phyloP scores from a whole-genome alignment of 1,140 invertebrate species.

The Drosophila pachea region DNA sequence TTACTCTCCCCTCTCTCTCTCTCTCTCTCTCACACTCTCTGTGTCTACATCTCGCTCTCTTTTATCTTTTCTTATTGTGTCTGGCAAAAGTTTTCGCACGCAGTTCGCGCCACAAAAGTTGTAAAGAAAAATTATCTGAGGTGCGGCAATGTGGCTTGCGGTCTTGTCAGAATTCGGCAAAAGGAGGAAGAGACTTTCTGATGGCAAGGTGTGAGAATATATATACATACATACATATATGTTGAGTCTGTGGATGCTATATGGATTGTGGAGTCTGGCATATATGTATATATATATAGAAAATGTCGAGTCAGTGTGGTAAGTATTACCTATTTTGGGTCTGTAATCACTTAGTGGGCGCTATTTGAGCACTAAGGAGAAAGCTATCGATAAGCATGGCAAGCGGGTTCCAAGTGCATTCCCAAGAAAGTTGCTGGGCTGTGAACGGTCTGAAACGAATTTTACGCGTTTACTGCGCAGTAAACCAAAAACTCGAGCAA shows the following conservation, averaged over 20 bases:
- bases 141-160: slow-evolving; percentile 22
- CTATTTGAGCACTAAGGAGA: too few species aligned
- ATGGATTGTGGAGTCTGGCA: too few species aligned
- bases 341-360: too few species aligned
- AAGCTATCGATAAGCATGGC: too few species aligned
- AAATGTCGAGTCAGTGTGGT: background rate
- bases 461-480: background rate
- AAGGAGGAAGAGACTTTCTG: slow-evolving; percentile 9
- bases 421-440: background rate
- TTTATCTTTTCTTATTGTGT: slow-evolving; percentile 7
- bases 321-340: background rate
- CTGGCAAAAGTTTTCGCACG: slow-evolving; percentile 58
- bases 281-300: too few species aligned
- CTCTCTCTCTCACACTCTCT: too few species aligned
- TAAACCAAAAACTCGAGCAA: background rate
- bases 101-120: slow-evolving; percentile 41
- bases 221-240: slow-evolving; percentile 2
- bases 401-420: too few species aligned
- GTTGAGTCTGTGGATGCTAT: too few species aligned
- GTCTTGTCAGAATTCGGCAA: slow-evolving; percentile 1
- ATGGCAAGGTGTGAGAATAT: slow-evolving; percentile 3
- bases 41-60: too few species aligned
- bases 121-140: slow-evolving; percentile 60
- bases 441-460: background rate
- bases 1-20: background rate